phyloP scores from a whole-genome alignment of 2,797 vertebrate species.

The Tadarida brasiliensis region DNA sequence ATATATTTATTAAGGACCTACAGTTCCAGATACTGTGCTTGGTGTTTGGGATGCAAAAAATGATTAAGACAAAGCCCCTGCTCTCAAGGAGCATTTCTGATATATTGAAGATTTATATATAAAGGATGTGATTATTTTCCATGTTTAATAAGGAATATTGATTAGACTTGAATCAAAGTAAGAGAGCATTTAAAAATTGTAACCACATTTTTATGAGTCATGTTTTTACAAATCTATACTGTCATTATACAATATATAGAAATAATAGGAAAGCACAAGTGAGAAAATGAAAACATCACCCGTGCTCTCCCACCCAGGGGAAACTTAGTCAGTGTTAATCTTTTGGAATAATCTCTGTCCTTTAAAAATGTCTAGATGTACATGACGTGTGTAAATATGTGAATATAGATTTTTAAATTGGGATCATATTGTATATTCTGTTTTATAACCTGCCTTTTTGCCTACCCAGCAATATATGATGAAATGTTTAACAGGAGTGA shows the following conservation, averaged over 20 bases:
- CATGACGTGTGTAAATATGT: background rate
- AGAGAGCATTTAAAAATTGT: slow-evolving; percentile 57
- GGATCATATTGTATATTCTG: slow-evolving; percentile 47
- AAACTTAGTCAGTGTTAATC: slow-evolving; percentile 16
- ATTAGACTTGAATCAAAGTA: slow-evolving; percentile 54
- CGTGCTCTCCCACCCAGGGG: background rate
- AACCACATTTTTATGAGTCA: slow-evolving; percentile 47
- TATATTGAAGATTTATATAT: slow-evolving; percentile 26
- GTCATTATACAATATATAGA: background rate
- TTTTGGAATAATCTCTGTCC: slow-evolving; percentile 9
- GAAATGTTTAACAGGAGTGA: slow-evolving; percentile 33
- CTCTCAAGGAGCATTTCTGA: slow-evolving; percentile 48
- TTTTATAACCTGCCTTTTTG: slow-evolving; percentile 29
- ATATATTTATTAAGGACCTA: slow-evolving; percentile 38
- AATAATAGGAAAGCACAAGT: slow-evolving; percentile 53
- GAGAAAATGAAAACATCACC: slow-evolving; percentile 43
- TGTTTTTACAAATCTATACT: slow-evolving; percentile 21
- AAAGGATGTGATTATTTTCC: slow-evolving; percentile 22
- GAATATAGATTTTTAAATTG: slow-evolving; percentile 56
- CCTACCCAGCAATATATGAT: background rate
- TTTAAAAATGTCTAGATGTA: slow-evolving; percentile 56
- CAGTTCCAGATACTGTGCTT: background rate
- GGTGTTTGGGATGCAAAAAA: slow-evolving; percentile 20
- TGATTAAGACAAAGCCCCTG: background rate
- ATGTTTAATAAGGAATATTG: slow-evolving; percentile 34